Percentiles rank a stretch among this genome's conserved stretches.
Conservation (phyloP, 2,888 invertebrate species). For the Aphodius granarius region DNA sequence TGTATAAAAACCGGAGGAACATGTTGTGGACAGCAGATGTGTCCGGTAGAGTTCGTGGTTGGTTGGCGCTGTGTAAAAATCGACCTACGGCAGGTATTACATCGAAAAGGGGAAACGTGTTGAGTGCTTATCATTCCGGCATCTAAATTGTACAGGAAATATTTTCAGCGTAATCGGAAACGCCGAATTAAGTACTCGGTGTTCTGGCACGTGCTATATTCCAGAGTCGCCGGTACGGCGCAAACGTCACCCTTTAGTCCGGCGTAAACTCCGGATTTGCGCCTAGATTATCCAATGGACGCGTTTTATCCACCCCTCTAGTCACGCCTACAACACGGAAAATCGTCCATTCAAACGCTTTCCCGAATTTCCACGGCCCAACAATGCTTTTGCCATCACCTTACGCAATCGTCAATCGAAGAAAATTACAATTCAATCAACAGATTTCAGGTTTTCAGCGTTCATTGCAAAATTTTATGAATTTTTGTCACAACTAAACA, state of each 20-base stretch:
- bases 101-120: slow-evolving; percentile 2
- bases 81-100: background rate
- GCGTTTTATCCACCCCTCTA: slow-evolving; percentile 46
- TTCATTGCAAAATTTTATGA: too few species aligned
- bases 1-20: too few species aligned
- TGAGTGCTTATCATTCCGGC: background rate
- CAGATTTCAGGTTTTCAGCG: background rate
- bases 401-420: too few species aligned
- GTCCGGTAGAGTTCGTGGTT: background rate
- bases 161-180: slow-evolving; percentile 12
- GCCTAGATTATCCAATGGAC: slow-evolving; percentile 55
- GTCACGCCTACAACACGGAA: slow-evolving; percentile 44
- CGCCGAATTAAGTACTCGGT: slow-evolving; percentile 15
- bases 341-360: slow-evolving; percentile 36
- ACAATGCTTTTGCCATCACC: background rate
- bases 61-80: background rate
- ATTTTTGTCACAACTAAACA: too few species aligned
- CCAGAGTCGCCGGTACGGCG: slow-evolving; percentile 36
- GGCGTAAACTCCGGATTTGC: slow-evolving; percentile 53
- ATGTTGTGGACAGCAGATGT: background rate
- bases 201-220: slow-evolving; percentile 30
- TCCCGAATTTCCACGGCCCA: slow-evolving; percentile 35
- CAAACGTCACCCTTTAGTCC: slow-evolving; percentile 50
- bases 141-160: slow-evolving; percentile 11
- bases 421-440: background rate